These are phyloP conservation scores for Valencia hispanica DNA, from an alignment of 2,797 vertebrate genomes.

Conservation along the genomic window DNA sequence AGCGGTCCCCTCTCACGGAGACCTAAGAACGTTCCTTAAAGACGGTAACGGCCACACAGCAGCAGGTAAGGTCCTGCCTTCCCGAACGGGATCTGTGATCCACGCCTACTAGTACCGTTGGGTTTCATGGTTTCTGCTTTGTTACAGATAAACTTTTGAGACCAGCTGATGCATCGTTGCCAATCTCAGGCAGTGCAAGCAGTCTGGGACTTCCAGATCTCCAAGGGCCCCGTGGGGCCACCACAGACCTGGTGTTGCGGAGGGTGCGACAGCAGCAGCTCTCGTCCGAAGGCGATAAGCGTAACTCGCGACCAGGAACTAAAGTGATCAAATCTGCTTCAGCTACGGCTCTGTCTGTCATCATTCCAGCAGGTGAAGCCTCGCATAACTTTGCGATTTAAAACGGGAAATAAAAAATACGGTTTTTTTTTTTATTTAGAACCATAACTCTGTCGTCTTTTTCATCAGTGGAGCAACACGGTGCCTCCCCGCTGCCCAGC, in stretches of 20 bases:
- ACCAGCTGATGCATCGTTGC: constrained; percentile 62
- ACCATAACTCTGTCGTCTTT: neutral
- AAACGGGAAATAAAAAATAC: no score
- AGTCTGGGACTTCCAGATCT: constrained; percentile 63
- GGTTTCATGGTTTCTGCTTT: constrained; percentile 6
- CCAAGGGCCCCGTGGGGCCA: constrained; percentile 75
- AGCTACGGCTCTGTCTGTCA: constrained; percentile 89
- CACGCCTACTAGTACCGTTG: neutral
- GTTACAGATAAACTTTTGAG: constrained; percentile 73
- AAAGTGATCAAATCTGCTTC: constrained; percentile 95
- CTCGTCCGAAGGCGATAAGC: constrained; percentile 84
- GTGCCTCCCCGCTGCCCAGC: constrained; percentile 88
- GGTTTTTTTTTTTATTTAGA: neutral
- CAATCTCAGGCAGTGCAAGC: constrained; percentile 42
- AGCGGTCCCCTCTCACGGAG: constrained; percentile 60
- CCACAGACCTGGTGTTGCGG: constrained; percentile 89
- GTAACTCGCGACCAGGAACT: constrained; percentile 77
- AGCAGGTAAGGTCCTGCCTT: constrained; percentile 61
- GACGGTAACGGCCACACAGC: constrained; percentile 57
- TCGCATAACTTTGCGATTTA: neutral
- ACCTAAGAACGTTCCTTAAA: constrained; percentile 61
- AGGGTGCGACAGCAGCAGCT: constrained; percentile 88
- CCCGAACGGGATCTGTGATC: neutral
- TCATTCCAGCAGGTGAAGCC: constrained; percentile 88
- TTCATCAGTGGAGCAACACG: constrained; percentile 87